phyloP scores from a whole-genome alignment of 2,113 vertebrate genomes.

The Elephas maximus region DNA sequence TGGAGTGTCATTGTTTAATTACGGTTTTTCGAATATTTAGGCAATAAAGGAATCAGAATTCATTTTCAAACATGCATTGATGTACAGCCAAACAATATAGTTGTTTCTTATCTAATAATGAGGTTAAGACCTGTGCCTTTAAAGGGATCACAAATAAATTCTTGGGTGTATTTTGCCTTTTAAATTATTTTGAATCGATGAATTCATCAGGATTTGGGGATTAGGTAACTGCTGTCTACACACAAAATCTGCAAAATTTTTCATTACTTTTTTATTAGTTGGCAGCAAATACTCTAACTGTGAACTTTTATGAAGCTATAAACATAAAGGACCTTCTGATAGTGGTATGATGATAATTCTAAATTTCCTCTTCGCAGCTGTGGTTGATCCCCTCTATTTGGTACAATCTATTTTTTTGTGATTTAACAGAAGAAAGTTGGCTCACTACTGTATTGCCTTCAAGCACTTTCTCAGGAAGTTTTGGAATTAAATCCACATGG shows the following conservation, averaged over 20 bases:
- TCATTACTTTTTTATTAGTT: constrained; percentile 91
- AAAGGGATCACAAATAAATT: constrained; percentile 77
- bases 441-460: constrained; percentile 88
- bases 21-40: constrained; percentile 72
- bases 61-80: constrained; percentile 75
- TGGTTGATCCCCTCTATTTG: constrained; percentile 89
- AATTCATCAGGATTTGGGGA: constrained; percentile 88
- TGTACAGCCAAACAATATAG: constrained; percentile 71
- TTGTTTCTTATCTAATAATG: constrained; percentile 70
- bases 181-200: constrained; percentile 86
- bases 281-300: constrained; percentile 88
- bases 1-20: constrained; percentile 84
- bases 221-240: constrained; percentile 88
- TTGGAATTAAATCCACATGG: constrained; percentile 91
- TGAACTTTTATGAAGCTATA: constrained; percentile 91
- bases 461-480: constrained; percentile 86
- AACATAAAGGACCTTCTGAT: constrained; percentile 92
- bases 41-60: constrained; percentile 74
- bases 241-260: constrained; percentile 87
- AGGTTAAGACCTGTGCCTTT: constrained; percentile 71
- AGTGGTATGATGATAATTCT: constrained; percentile 90
- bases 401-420: constrained; percentile 83
- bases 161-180: constrained; percentile 72
- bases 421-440: constrained; percentile 88
- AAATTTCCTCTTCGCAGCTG: constrained; percentile 92